Evolutionary conservation across 2,888 invertebrate species (phyloP).

Genomic region (Patella pellucida): DNA sequence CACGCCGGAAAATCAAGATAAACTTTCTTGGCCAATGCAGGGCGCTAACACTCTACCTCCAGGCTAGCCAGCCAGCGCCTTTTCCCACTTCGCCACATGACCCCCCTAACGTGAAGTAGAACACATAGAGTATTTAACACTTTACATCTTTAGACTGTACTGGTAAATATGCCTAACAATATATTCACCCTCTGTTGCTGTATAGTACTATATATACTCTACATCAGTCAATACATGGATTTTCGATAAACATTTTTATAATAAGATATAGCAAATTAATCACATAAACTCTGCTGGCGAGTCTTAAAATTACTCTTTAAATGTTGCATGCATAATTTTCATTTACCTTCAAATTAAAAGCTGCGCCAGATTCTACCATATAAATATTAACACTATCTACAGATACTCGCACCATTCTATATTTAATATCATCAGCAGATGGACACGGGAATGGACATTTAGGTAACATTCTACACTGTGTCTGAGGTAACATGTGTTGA

Average conservation of each 20-base stretch:
- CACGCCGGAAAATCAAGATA: no score
- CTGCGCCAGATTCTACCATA: constrained; percentile 89
- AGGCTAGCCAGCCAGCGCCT: no score
- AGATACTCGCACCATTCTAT: constrained; percentile 84
- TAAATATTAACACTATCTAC: constrained; percentile 82
- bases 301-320: not conserved
- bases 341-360: constrained; percentile 84
- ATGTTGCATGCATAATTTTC: not conserved
- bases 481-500: constrained; percentile 75
- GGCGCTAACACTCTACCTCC: no score
- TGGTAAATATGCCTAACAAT: no score
- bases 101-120: no score
- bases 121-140: no score
- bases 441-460: constrained; percentile 80
- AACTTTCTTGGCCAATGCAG: no score
- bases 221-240: no score
- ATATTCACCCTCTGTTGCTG: no score
- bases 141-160: no score
- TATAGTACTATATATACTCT: no score
- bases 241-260: not conserved
- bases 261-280: not conserved
- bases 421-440: constrained; percentile 88
- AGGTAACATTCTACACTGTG: constrained; percentile 74
- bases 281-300: not conserved
- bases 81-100: no score